Conservation (phyloP, 2,113 vertebrate species). For the Chlamydotis undulata region DNA sequence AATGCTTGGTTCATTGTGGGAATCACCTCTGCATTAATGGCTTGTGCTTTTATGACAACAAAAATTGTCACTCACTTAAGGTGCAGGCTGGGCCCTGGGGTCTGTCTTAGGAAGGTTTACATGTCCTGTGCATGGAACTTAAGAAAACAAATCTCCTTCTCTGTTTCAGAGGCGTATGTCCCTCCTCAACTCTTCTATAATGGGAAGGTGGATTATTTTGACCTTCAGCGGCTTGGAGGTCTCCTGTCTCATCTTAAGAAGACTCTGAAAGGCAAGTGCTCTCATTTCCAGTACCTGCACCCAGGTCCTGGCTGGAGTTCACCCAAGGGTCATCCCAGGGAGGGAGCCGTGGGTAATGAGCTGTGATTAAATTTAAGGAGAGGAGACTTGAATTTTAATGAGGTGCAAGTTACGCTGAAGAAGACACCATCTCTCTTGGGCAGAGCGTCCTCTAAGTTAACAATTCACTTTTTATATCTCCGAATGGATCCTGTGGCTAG, state of each 20-base stretch:
- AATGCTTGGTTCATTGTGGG: not conserved
- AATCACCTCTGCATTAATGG: not conserved
- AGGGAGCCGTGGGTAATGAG: not conserved
- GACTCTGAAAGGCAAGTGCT: constrained; percentile 87
- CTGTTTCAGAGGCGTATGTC: constrained; percentile 86
- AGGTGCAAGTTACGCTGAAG: not conserved
- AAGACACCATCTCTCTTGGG: not conserved
- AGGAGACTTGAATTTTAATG: not conserved
- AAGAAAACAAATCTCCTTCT: not conserved
- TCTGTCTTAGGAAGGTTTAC: not conserved
- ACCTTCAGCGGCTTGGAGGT: constrained; percentile 94
- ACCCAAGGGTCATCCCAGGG: not conserved
- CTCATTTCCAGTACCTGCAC: not conserved
- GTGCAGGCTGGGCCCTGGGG: not conserved
- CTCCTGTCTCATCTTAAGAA: constrained; percentile 97
- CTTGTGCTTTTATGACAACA: not conserved
- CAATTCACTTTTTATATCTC: not conserved
- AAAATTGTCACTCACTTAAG: not conserved
- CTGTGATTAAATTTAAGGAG: not conserved
- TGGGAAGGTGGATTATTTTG: constrained; percentile 97
- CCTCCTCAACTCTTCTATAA: constrained; percentile 98
- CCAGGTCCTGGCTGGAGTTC: not conserved
- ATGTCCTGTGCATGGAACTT: not conserved
- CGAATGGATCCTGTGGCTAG: not conserved
- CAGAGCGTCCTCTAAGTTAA: not conserved